phyloP scores from a whole-genome alignment of 2,797 vertebrate genomes.

The Pampus argenteus region DNA sequence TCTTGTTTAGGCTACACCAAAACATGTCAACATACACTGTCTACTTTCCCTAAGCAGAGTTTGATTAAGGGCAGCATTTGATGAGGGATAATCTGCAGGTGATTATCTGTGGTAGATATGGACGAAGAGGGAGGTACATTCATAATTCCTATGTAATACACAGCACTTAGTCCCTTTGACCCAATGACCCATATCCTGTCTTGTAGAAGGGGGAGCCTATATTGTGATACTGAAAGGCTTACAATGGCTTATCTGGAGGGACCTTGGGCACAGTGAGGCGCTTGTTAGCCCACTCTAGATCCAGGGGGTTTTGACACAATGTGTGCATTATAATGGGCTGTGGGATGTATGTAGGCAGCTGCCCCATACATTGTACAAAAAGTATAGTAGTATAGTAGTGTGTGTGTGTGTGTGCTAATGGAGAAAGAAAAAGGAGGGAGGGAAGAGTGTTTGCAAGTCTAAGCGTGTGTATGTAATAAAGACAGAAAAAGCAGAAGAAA shows the following conservation, averaged over 20 bases:
- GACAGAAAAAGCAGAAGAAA: constrained; percentile 31
- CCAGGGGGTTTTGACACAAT: constrained; percentile 74
- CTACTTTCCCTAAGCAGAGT: constrained; percentile 64
- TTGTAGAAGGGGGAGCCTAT: constrained; percentile 69
- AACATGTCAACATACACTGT: constrained; percentile 57
- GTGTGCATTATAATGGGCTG: constrained; percentile 74
- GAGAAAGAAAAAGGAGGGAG: constrained; percentile 15
- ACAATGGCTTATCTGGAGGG: constrained; percentile 81
- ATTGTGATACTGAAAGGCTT: constrained; percentile 78
- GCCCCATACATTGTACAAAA: constrained; percentile 68
- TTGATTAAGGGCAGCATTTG: constrained; percentile 71
- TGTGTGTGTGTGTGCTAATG: constrained; percentile 27
- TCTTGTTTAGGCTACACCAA: constrained; percentile 48
- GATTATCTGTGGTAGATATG: constrained; percentile 70
- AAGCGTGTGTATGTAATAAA: constrained; percentile 55
- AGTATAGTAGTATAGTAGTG: constrained; percentile 52
- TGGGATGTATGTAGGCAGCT: constrained; percentile 72
- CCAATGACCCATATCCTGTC: constrained; percentile 82
- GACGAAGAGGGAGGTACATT: constrained; percentile 46
- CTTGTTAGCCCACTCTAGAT: constrained; percentile 76
- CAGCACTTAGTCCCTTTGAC: constrained; percentile 75
- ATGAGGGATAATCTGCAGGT: constrained; percentile 73
- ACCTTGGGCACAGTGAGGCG: constrained; percentile 76
- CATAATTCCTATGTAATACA: constrained; percentile 80
- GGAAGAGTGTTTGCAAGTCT: constrained; percentile 49